Conservation (phyloP, 2,113 vertebrate species). For the Struthidea cinerea region DNA sequence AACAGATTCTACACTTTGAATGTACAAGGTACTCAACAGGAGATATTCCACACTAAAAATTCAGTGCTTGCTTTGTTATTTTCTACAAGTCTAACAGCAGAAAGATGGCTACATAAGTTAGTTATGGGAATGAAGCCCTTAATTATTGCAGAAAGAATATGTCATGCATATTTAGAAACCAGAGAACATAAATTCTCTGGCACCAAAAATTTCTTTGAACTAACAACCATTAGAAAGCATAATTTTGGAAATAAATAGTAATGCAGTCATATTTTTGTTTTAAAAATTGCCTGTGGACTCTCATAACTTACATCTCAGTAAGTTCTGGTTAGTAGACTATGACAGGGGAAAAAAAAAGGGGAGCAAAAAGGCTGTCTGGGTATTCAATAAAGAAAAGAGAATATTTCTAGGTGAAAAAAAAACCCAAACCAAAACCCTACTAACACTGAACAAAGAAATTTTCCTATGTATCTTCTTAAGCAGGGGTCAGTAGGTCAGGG, state of each 20-base stretch:
- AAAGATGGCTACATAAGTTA: neutral
- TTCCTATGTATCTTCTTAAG: neutral
- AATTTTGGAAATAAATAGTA: neutral
- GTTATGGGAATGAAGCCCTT: neutral
- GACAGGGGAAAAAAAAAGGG: fast-evolving
- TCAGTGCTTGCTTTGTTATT: neutral
- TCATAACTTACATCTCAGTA: neutral
- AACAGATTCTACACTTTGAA: neutral
- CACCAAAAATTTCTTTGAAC: neutral
- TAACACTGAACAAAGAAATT: neutral
- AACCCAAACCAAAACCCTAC: neutral
- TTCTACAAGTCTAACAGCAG: neutral
- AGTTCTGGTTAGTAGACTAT: neutral
- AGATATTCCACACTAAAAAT: neutral
- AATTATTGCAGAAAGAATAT: neutral
- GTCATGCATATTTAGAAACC: neutral
- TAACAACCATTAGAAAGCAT: neutral
- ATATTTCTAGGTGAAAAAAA: neutral
- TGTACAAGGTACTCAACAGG: neutral
- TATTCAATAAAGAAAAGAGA: neutral
- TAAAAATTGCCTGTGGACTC: neutral
- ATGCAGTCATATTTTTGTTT: neutral
- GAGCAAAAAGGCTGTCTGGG: neutral
- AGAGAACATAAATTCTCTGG: neutral
- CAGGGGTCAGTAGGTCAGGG: neutral